Evolutionary conservation across 2,797 vertebrate species (phyloP).

Genomic region (Pyrocephalus nanus): DNA sequence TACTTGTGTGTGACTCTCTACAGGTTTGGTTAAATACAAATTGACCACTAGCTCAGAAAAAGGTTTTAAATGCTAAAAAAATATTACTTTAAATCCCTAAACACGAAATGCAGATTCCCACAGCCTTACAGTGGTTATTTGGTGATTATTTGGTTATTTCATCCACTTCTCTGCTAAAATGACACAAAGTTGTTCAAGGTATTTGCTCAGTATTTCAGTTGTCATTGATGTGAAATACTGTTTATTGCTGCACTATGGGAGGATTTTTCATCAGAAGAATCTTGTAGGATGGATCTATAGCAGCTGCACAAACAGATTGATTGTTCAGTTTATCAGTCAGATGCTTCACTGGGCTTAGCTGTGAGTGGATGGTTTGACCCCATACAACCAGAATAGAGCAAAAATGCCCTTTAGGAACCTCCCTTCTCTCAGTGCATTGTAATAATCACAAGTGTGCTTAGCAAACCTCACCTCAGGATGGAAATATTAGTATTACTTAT

Average conservation of each 20-base stretch:
- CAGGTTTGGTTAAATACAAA: not conserved
- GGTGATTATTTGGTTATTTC: not conserved
- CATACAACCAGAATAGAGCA: not conserved
- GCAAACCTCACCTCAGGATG: not conserved
- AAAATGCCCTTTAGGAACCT: not conserved
- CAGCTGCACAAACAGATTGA: not conserved
- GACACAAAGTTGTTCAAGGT: too few relatives aligned
- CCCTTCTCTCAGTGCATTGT: not conserved
- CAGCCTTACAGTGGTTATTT: not conserved
- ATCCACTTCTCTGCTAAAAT: not conserved
- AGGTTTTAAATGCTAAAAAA: not conserved
- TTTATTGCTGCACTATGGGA: too few relatives aligned
- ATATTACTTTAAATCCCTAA: not conserved
- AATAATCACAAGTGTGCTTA: not conserved
- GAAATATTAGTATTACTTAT: not conserved
- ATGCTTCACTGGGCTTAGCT: not conserved
- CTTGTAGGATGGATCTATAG: not conserved
- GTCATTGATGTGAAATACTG: too few relatives aligned
- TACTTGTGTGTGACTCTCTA: not conserved
- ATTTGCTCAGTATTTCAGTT: too few relatives aligned
- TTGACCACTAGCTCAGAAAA: not conserved
- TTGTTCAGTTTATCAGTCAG: not conserved
- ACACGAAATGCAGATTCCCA: not conserved
- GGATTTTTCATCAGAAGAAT: too few relatives aligned
- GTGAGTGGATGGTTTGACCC: not conserved